These are phyloP conservation scores for Manis crassicaudata DNA, from an alignment of 2,797 vertebrate genomes.

Conservation along the genomic window DNA sequence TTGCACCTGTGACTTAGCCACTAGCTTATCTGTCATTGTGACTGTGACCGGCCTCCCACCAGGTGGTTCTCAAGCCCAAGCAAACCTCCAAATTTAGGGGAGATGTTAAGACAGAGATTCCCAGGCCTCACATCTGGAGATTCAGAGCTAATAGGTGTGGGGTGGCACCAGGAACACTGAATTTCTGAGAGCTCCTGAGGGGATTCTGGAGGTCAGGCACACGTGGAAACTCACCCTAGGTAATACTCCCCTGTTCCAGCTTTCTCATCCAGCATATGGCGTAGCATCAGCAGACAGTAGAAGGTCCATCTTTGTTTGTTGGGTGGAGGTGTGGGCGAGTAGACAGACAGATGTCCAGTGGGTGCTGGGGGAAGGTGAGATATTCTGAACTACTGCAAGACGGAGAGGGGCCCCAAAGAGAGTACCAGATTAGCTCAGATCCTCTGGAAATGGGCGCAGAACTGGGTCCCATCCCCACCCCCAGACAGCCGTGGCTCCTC, in stretches of 20 bases:
- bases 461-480: background rate
- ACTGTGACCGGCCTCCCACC: accelerated
- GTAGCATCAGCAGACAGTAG: accelerated
- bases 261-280: background rate
- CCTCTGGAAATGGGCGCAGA: background rate
- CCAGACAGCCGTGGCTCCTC: background rate
- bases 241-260: background rate
- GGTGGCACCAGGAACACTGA: background rate
- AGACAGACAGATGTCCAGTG: background rate
- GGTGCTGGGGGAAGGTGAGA: background rate
- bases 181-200: background rate
- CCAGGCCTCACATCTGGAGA: background rate
- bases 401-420: background rate
- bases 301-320: background rate
- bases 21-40: background rate
- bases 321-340: no score
- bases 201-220: background rate
- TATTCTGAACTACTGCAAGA: background rate
- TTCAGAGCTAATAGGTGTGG: background rate
- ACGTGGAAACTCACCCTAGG: accelerated
- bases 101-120: background rate
- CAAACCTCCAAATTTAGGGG: background rate
- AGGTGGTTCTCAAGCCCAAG: background rate
- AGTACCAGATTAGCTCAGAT: background rate
- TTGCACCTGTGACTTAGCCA: background rate